Conservation (phyloP, 1,140 invertebrate genomes). For the Pseudomyrmex gracilis region DNA sequence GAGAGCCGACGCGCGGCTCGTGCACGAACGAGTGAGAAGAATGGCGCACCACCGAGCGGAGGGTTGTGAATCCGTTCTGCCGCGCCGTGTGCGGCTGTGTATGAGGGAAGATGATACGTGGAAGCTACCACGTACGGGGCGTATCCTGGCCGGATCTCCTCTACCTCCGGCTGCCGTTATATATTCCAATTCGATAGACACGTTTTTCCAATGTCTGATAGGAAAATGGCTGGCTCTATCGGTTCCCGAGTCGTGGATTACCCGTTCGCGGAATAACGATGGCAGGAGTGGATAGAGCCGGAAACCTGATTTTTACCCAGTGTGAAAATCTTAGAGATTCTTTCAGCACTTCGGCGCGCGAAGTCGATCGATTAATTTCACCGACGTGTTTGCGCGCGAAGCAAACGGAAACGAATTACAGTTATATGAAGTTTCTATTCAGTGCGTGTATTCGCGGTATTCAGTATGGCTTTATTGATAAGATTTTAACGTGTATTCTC, state of each 20-base stretch:
- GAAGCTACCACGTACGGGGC: conserved; percentile 66
- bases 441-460: background rate
- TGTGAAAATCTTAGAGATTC: conserved; percentile 48
- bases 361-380: conserved; percentile 28
- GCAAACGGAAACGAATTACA: conserved; percentile 1
- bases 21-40: conserved; percentile 64
- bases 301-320: conserved; percentile 52
- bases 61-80: conserved; percentile 27
- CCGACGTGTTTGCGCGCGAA: conserved; percentile 17
- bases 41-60: conserved; percentile 38
- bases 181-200: conserved; percentile 81
- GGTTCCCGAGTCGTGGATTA: conserved; percentile 67
- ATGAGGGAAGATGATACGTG: conserved; percentile 73
- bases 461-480: conserved; percentile 11
- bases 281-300: conserved; percentile 23
- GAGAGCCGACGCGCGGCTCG: conserved; percentile 1
- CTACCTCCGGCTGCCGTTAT: conserved; percentile 69
- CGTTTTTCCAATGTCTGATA: conserved; percentile 78
- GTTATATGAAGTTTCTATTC: background rate
- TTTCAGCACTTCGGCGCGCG: background rate
- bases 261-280: conserved; percentile 54
- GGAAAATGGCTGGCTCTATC: conserved; percentile 76
- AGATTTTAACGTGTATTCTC: background rate
- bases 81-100: conserved; percentile 26
- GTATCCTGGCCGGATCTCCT: conserved; percentile 66